Conservation (phyloP, 1,140 invertebrate species). For the Physella acuta region DNA sequence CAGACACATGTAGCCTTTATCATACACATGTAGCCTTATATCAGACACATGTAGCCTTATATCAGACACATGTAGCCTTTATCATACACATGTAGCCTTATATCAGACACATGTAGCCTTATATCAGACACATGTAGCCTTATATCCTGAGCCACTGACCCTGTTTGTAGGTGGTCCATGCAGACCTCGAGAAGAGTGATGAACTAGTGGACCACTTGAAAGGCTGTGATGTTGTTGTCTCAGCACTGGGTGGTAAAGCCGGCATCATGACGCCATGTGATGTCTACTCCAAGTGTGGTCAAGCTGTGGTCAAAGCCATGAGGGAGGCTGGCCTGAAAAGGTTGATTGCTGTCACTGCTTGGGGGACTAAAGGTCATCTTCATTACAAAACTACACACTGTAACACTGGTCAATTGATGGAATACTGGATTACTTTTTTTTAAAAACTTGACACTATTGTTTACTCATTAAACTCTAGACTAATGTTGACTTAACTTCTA, state of each 20-base stretch:
- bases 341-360: constrained; percentile 34
- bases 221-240: constrained; percentile 30
- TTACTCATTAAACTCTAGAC: no score
- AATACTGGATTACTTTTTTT: no score
- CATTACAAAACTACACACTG: no score
- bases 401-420: no score
- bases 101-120: not conserved
- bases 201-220: constrained; percentile 27
- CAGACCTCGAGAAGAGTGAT: constrained; percentile 4
- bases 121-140: not conserved
- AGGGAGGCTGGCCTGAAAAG: constrained; percentile 30
- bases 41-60: not conserved
- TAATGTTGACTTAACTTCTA: no score
- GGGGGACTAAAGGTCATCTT: constrained; percentile 39
- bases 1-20: not conserved
- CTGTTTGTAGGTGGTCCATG: constrained; percentile 8
- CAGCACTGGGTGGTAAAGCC: constrained; percentile 31
- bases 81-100: not conserved
- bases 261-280: constrained; percentile 31
- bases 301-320: constrained; percentile 31
- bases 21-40: not conserved
- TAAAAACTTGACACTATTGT: no score
- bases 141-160: not conserved
- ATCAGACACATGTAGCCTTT: not conserved
- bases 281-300: constrained; percentile 33